Evolutionary conservation across 1,140 invertebrate species (phyloP).

Genomic region (Micrasema minimum): DNA sequence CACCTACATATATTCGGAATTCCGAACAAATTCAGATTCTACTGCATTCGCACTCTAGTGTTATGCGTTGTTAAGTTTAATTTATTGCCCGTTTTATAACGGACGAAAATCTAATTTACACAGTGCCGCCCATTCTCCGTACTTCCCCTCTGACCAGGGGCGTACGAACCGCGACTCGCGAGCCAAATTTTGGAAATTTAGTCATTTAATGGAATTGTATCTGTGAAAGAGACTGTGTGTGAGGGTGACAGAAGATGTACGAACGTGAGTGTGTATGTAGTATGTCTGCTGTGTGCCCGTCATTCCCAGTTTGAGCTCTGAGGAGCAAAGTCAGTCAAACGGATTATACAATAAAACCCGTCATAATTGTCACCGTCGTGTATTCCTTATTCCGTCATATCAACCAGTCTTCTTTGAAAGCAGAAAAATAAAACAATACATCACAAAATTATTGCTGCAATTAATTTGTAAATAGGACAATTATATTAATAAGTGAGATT

Average conservation of each 20-base stretch:
- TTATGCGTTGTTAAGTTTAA: conserved; percentile 45
- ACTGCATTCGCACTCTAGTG: conserved; percentile 32
- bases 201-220: neutral
- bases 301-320: too few relatives aligned
- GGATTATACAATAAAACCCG: too few relatives aligned
- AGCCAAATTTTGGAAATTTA: neutral
- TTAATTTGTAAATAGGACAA: neutral
- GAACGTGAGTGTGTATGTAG: too few relatives aligned
- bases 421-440: too few relatives aligned
- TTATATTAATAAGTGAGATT: neutral
- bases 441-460: neutral
- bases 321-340: too few relatives aligned
- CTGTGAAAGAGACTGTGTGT: neutral
- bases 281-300: too few relatives aligned
- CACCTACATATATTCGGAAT: neutral
- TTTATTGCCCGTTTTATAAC: conserved; percentile 45
- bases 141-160: too few relatives aligned
- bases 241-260: too few relatives aligned
- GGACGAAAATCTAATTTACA: conserved; percentile 44
- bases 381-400: too few relatives aligned
- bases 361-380: too few relatives aligned
- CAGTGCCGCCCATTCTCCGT: neutral
- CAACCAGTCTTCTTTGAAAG: neutral
- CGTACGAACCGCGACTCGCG: conserved; percentile 10
- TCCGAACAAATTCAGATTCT: conserved; percentile 33